Evolutionary conservation across 2,888 invertebrate genomes (phyloP).

Genomic region (Yponomeuta plumbellus): DNA sequence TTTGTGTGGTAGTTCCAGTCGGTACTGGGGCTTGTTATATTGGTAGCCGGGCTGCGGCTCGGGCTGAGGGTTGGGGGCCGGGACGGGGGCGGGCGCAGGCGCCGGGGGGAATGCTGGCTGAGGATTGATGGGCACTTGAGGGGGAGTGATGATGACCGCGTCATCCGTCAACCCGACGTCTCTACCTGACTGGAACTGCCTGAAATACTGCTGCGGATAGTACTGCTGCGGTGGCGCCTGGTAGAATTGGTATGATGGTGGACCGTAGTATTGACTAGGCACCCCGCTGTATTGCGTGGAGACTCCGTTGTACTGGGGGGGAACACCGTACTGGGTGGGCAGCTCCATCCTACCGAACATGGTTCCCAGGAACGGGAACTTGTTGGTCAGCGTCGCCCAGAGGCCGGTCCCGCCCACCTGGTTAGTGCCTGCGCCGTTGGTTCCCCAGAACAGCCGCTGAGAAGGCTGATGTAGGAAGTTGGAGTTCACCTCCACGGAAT

Average conservation of each 20-base stretch:
- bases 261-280: conserved; percentile 30
- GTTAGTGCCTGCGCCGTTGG: conserved; percentile 50
- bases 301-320: conserved; percentile 19
- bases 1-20: conserved; percentile 60
- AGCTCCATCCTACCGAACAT: conserved; percentile 66
- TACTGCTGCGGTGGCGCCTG: conserved; percentile 30
- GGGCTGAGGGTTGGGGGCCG: conserved; percentile 33
- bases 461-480: conserved; percentile 52
- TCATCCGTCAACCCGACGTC: conserved; percentile 66
- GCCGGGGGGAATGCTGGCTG: conserved; percentile 30
- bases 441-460: conserved; percentile 52
- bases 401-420: conserved; percentile 65
- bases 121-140: conserved; percentile 45
- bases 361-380: conserved; percentile 59
- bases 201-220: conserved; percentile 27
- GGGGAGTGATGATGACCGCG: conserved; percentile 65
- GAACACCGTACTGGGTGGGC: conserved; percentile 31
- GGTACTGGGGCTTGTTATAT: conserved; percentile 61
- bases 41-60: conserved; percentile 47
- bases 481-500: conserved; percentile 40
- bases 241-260: conserved; percentile 33
- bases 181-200: conserved; percentile 33
- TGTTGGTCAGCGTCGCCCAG: conserved; percentile 63
- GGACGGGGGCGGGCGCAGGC: conserved; percentile 36
- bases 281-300: background rate